A percentile compares a stretch with the other conserved stretches of the same genome.
Evolutionary conservation across 2,888 invertebrate species (phyloP).

Genomic region (Drosophila fulvimacula): DNA sequence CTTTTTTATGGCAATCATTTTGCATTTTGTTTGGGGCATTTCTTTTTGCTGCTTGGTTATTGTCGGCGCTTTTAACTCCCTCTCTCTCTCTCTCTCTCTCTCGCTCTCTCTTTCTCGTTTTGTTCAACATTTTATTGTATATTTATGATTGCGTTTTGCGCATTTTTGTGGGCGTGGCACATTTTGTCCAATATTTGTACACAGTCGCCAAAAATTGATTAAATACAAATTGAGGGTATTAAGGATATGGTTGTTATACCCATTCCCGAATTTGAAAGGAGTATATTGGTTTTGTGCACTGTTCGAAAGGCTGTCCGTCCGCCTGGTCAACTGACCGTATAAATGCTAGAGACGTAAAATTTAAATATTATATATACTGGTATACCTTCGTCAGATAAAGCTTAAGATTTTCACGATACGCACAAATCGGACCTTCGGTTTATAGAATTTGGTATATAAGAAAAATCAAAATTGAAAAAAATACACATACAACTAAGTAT

Average conservation of each 20-base stretch:
- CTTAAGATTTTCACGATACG: too few species aligned
- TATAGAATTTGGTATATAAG: too few species aligned
- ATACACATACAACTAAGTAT: too few species aligned
- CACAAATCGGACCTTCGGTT: too few species aligned
- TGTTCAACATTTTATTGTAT: constrained; percentile 20
- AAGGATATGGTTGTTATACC: background rate
- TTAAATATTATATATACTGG: too few species aligned
- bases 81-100: constrained; percentile 11
- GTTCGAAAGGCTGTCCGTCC: too few species aligned
- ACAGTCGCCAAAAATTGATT: background rate
- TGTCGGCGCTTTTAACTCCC: too few species aligned
- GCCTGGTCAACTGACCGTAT: too few species aligned
- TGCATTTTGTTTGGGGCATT: constrained; percentile 11
- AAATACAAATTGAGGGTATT: background rate
- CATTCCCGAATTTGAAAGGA: background rate
- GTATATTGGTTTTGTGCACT: too few species aligned
- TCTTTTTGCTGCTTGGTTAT: background rate
- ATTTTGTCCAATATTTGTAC: background rate
- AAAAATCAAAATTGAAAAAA: too few species aligned
- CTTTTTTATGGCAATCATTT: constrained; percentile 31
- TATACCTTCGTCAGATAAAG: too few species aligned
- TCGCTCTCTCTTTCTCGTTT: constrained; percentile 15
- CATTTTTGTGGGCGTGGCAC: constrained; percentile 22
- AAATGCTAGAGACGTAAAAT: too few species aligned
- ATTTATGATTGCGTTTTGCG: constrained; percentile 46